A percentile compares a stretch with the other conserved stretches of the same genome.
Conservation (phyloP, 2,113 vertebrate genomes). For the Ageneiosus marmoratus region DNA sequence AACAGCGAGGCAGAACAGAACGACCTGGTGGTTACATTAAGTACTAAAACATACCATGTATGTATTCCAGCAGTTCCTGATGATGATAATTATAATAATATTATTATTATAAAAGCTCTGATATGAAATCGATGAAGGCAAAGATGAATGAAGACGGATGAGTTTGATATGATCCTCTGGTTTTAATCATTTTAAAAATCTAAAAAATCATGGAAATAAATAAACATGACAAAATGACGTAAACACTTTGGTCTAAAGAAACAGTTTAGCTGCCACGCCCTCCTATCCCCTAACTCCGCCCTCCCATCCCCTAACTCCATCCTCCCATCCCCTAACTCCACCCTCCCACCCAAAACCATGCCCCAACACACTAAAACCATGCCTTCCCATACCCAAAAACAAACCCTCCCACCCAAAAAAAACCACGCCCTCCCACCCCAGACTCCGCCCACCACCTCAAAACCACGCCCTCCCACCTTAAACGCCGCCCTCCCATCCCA, state of each 20-base stretch:
- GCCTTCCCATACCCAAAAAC: no score
- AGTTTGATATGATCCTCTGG: constrained; percentile 12
- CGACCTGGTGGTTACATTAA: background rate
- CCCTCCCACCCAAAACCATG: no score
- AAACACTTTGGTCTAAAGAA: background rate
- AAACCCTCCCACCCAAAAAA: no score
- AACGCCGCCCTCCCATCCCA: no score
- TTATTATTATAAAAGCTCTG: background rate
- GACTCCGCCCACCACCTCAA: no score
- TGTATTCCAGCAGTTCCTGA: constrained; percentile 2
- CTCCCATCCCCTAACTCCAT: no score
- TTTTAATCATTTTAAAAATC: background rate
- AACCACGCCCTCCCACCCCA: no score
- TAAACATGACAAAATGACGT: background rate
- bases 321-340: no score
- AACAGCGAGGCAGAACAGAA: background rate
- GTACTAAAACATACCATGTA: background rate
- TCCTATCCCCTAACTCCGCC: no score
- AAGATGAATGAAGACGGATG: constrained; percentile 3
- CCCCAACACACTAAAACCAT: no score
- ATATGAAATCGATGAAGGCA: background rate
- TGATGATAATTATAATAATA: background rate
- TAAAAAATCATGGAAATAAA: constrained; percentile 36
- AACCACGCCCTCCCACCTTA: no score
- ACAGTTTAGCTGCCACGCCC: no score